These are phyloP conservation scores for Idaea aversata DNA, from an alignment of 2,888 invertebrate species.

Conservation along the genomic window DNA sequence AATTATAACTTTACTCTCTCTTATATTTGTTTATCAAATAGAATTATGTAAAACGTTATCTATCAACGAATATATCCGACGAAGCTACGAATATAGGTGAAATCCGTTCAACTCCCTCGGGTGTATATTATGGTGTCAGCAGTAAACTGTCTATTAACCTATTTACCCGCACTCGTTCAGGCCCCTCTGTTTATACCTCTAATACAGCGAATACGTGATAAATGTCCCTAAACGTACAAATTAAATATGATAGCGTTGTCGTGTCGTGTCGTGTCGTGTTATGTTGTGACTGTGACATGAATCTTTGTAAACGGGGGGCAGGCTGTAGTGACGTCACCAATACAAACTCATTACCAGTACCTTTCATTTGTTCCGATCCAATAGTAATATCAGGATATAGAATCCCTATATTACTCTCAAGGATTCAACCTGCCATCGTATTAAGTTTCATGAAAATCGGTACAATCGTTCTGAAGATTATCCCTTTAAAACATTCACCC, in stretches of 20 bases:
- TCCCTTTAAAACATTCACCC: too few relatives aligned
- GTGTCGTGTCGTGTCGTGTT: neutral
- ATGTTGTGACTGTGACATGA: neutral
- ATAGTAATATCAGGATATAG: too few relatives aligned
- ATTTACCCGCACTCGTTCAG: neutral
- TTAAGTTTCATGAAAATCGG: too few relatives aligned
- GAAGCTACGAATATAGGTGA: neutral
- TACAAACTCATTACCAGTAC: neutral
- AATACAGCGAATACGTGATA: neutral
- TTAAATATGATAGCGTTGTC: neutral
- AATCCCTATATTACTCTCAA: too few relatives aligned
- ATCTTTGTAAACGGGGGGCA: neutral
- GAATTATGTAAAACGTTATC: neutral
- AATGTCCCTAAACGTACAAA: neutral
- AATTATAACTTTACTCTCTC: too few relatives aligned
- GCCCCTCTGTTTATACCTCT: neutral
- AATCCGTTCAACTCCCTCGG: neutral
- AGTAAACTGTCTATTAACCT: constrained; percentile 1
- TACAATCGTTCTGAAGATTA: too few relatives aligned
- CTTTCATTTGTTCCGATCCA: neutral
- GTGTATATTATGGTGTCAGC: constrained; percentile 1
- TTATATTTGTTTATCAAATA: too few relatives aligned
- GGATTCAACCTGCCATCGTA: too few relatives aligned
- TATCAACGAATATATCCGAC: neutral
- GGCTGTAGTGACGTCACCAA: neutral